Base-by-base conservation (phyloP, 2,113 vertebrate genomes). In the Lates calcarifer region DNA sequence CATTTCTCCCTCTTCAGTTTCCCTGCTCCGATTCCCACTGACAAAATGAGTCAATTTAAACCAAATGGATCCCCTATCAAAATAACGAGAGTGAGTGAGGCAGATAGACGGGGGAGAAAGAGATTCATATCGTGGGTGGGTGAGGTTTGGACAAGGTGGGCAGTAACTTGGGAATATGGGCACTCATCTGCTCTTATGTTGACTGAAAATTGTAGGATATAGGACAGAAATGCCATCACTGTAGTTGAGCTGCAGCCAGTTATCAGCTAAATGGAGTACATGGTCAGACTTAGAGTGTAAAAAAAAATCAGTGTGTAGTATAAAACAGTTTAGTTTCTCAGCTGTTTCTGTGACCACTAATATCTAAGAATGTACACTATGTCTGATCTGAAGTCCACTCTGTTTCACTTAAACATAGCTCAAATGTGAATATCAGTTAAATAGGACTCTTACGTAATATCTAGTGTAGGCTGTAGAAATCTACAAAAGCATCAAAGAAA, bases 1-100 rank as follows among this genome's bases (percentile, higher is more conserved):
- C 20, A 70, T 41, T 80, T 85, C 66, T 83, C 83, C 72, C 86
- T 58, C 77, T 82, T 82, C 81, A 80, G 76, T 77, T 57, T 86
- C 79, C 74, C 83, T 82, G 75, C 86, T 90, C 83, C 5, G 79
- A 86, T 88, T 92, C 91, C 83, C 87, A 71, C 86, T 60, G 85
- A 93, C 90, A 94, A 95, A 94, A 92, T 89, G 84, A 94, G 92
- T 94, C 88, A 89, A 94, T 95, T 93, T 89, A 91, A 91, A 90
- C 81, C 83, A 90, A 91, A 90, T 87, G 83, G 90, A 92, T 90
- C 79, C 85, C 84, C 87, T 63, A 83, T 93, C 85, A 87, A 92
- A 93, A 94, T 90, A 93, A 93, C 72, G 64, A 89, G 79, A 81
- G 51, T 11, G 60, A 57, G 49, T n/a, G 79, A 77, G 72, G 51